phyloP scores from a whole-genome alignment of 2,888 invertebrate genomes.

The Notodonta ziczac region DNA sequence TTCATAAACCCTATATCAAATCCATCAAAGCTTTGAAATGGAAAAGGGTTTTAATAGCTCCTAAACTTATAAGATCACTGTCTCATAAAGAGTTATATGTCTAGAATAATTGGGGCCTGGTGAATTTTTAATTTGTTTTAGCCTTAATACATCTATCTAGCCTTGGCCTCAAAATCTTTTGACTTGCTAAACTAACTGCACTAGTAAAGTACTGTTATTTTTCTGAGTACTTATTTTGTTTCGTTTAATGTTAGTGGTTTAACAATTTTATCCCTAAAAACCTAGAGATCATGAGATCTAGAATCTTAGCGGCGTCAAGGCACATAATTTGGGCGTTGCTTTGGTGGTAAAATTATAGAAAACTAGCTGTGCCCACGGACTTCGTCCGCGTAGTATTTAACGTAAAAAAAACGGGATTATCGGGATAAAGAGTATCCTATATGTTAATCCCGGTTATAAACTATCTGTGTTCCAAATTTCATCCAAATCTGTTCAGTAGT shows the following conservation, averaged over 20 bases:
- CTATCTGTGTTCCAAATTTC: too few species aligned
- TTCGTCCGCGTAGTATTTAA: too few species aligned
- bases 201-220: background rate
- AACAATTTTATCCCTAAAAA: background rate
- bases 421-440: too few species aligned
- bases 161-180: too few species aligned
- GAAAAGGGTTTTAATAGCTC: background rate
- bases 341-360: too few species aligned
- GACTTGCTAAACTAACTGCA: background rate
- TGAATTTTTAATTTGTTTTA: background rate
- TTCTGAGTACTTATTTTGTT: background rate
- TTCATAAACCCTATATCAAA: background rate
- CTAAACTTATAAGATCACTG: background rate
- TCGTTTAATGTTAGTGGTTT: background rate
- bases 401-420: too few species aligned
- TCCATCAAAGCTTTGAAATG: background rate
- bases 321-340: too few species aligned
- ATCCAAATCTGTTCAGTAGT: too few species aligned
- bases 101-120: conserved; percentile 1
- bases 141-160: background rate
- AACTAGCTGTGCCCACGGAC: too few species aligned
- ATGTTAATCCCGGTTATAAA: too few species aligned
- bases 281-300: background rate
- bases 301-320: too few species aligned
- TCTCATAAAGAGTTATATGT: background rate